Percentiles rank a stretch among this genome's conserved stretches.
These are phyloP conservation scores for Pheosia tremula DNA, from an alignment of 2,888 invertebrate genomes.

Conservation along the genomic window DNA sequence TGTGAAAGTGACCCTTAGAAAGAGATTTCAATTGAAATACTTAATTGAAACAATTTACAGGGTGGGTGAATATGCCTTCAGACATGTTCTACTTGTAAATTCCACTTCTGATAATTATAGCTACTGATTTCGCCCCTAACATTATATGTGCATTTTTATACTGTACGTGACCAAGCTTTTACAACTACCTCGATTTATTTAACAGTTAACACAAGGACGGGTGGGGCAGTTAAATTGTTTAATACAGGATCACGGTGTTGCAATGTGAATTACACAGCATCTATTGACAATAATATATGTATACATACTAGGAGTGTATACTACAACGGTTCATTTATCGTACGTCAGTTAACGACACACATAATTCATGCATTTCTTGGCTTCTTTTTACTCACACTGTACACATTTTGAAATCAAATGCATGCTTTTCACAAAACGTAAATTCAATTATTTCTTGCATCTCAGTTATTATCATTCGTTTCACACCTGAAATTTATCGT, in stretches of 20 bases:
- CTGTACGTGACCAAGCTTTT: background rate
- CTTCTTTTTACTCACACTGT: constrained; percentile 17
- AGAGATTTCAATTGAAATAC: no score
- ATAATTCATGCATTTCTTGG: constrained; percentile 36
- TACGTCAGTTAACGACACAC: constrained; percentile 29
- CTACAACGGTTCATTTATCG: constrained; percentile 8
- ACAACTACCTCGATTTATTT: background rate
- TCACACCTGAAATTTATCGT: constrained; percentile 13
- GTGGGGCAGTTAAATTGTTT: background rate
- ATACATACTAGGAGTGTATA: background rate
- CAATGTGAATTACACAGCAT: constrained; percentile 1
- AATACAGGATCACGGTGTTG: constrained; percentile 14
- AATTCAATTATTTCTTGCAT: constrained; percentile 12
- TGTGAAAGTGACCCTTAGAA: no score
- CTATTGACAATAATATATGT: constrained; percentile 11
- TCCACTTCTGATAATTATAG: background rate
- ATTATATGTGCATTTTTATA: background rate
- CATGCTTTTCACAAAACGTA: constrained; percentile 27
- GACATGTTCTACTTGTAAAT: no score
- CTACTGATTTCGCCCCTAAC: no score
- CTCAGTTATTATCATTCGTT: constrained; percentile 25
- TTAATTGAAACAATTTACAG: no score
- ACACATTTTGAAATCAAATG: constrained; percentile 13
- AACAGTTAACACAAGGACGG: background rate
- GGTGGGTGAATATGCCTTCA: no score